Evolutionary conservation across 2,888 invertebrate species (phyloP), one percentile per base, ranked within the genome.

Genomic region (Cataglyphis rosenhaueri): DNA sequence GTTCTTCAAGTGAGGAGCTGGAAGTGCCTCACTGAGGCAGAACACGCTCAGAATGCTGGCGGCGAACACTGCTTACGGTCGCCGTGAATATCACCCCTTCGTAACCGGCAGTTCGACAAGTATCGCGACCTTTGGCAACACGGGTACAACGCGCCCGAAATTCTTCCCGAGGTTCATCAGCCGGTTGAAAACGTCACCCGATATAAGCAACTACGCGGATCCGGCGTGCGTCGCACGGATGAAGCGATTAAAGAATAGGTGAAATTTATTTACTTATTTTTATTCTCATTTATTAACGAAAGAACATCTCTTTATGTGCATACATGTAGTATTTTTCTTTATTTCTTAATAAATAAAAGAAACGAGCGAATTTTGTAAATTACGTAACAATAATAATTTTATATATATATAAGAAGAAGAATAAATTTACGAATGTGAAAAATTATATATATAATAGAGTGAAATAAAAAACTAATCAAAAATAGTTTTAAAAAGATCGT

Each of bases 181-280:
- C 32, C 90, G 87, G 65, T 87, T 90, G 0, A 91, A 90, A 66
- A 86, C 85, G 32, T 75, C 78, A 8, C 75, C 66, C 52, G 88
- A 83, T 74, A 81, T 87, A n/a, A 83, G 82, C 5, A 86, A 83
- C 71, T 88, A 86, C 15, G 29, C 79, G 25, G 91, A 92, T 61
- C 75, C 89, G 29, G 65, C 86, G 12, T 82, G 84, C 18, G 85
- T 90, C 64, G 87, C 84, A 29, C 89, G 90, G 76, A 88, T 90
- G 41, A 92, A 89, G 88, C 91, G 92, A 29, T 88, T 92, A 76
- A 93, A 91, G 81, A 88, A 89, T 3, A 92, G 92, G 93, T 93
- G 41, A 89, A 89, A 70, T 71, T 25, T 78, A 25, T 68, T 66
- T 73, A 25, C n/a, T 62, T 10, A 41, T 57, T 59, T 41, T 73